Conservation (phyloP, 2,888 invertebrate genomes). For the Helleia helle region DNA sequence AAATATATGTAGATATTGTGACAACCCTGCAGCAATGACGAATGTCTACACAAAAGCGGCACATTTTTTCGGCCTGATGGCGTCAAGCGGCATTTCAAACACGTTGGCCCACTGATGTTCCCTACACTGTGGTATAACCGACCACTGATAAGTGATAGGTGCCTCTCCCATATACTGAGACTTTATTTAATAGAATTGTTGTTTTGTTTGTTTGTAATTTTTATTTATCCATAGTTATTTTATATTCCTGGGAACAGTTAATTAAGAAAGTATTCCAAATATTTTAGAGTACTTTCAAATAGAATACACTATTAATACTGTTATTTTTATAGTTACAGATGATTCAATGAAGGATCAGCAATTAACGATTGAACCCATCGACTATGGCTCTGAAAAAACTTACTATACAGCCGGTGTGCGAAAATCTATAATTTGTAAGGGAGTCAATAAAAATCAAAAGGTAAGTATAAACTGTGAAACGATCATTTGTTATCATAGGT, state of each 20-base stretch:
- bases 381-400: constrained; percentile 29
- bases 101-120: no score
- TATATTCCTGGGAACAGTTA: neutral
- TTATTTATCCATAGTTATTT: neutral
- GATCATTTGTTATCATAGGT: no score
- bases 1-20: no score
- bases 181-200: no score
- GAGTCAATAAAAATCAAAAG: constrained; percentile 38
- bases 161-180: no score
- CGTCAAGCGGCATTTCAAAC: no score
- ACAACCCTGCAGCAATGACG: no score
- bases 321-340: constrained; percentile 1
- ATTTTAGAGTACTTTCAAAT: neutral
- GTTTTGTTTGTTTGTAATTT: neutral
- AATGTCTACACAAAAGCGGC: no score
- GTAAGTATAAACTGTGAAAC: no score
- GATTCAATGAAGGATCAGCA: constrained; percentile 7
- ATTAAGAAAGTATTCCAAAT: neutral
- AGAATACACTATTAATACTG: neutral
- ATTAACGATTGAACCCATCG: constrained; percentile 34
- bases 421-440: constrained; percentile 41
- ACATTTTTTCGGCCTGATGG: no score
- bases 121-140: no score
- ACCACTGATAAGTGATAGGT: no score
- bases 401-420: constrained; percentile 34